Conservation (phyloP, 2,888 invertebrate species). For the Plagodis dolabraria region DNA sequence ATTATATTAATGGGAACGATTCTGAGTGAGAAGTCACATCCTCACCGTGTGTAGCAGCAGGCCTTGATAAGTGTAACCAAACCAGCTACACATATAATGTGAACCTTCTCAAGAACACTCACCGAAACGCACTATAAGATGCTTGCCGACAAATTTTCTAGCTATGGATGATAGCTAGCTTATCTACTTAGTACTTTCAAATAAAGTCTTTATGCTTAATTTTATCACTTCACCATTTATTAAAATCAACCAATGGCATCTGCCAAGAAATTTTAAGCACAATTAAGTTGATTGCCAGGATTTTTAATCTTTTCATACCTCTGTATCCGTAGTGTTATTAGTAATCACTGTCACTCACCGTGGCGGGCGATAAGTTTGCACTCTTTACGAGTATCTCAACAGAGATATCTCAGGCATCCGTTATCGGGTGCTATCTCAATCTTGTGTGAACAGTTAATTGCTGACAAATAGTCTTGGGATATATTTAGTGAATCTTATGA, state of each 20-base stretch:
- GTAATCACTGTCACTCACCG: conserved; percentile 19
- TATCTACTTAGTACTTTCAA: too few relatives aligned
- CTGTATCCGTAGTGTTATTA: conserved; percentile 6
- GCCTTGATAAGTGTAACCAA: too few relatives aligned
- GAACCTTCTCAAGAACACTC: too few relatives aligned
- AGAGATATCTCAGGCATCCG: conserved; percentile 15
- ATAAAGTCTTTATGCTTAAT: too few relatives aligned
- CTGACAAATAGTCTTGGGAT: conserved; percentile 11
- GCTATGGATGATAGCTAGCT: too few relatives aligned
- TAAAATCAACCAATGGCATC: neutral
- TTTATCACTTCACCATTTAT: too few relatives aligned
- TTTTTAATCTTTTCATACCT: conserved; percentile 1
- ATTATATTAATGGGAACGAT: too few relatives aligned
- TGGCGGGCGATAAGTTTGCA: conserved; percentile 8
- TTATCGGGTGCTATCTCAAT: conserved; percentile 18
- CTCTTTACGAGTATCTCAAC: conserved; percentile 11
- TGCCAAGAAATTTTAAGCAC: neutral
- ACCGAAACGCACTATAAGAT: too few relatives aligned
- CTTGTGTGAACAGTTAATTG: conserved; percentile 22
- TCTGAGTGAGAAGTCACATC: too few relatives aligned
- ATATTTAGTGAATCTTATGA: conserved; percentile 2
- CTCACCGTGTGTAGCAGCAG: too few relatives aligned
- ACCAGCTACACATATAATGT: too few relatives aligned
- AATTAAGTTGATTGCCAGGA: neutral
- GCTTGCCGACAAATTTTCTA: too few relatives aligned